phyloP scores from a whole-genome alignment of 2,113 vertebrate genomes.

The Anolis carolinensis region DNA sequence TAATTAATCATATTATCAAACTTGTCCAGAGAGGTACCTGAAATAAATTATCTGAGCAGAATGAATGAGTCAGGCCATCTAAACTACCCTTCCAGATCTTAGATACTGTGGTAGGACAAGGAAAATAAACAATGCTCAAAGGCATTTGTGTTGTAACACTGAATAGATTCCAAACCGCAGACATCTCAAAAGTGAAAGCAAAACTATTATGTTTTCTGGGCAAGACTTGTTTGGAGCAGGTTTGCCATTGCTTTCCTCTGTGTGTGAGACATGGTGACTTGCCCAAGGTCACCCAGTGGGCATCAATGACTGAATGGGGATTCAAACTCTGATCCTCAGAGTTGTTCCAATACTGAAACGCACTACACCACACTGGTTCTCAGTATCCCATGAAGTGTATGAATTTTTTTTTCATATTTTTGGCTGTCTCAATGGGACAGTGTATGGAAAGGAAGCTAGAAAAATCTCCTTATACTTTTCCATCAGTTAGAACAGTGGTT shows the following conservation, averaged over 20 bases:
- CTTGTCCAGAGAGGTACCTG: constrained; percentile 46
- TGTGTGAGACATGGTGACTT: too few species aligned
- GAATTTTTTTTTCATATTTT: background rate
- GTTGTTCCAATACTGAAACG: too few species aligned
- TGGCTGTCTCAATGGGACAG: background rate
- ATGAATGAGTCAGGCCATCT: constrained; percentile 36
- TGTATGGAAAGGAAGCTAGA: background rate
- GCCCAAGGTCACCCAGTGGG: too few species aligned
- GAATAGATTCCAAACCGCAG: background rate
- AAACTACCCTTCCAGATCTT: constrained; percentile 25
- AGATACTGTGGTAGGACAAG: constrained; percentile 29
- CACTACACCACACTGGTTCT: too few species aligned
- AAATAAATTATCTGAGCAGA: constrained; percentile 39
- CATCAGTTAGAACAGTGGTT: background rate
- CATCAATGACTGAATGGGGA: too few species aligned
- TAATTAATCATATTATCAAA: constrained; percentile 64
- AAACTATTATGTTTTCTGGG: too few species aligned
- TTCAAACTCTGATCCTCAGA: too few species aligned
- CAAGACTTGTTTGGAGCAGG: too few species aligned
- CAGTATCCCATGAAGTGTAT: too few species aligned
- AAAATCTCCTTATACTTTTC: too few species aligned
- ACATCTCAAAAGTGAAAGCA: background rate
- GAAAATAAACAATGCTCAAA: constrained; percentile 14
- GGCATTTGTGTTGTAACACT: background rate
- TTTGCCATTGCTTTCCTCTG: too few species aligned